A percentile compares a stretch with the other conserved stretches of the same genome.
phyloP scores from a whole-genome alignment of 2,888 invertebrate species.

The Xestobium rufovillosum region DNA sequence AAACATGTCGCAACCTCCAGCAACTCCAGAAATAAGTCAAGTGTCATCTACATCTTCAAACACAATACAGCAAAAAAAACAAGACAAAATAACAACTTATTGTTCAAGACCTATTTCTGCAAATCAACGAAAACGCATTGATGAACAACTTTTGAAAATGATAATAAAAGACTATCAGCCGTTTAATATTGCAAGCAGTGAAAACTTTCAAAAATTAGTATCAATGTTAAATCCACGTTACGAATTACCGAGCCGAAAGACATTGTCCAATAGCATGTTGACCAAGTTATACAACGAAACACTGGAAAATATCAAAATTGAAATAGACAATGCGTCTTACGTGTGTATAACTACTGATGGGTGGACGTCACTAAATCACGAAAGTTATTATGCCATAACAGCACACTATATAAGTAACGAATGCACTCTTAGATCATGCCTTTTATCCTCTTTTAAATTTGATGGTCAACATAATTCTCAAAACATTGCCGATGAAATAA shows the following conservation, averaged over 20 bases:
- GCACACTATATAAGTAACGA: slow-evolving; percentile 1
- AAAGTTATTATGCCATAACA: slow-evolving; percentile 7
- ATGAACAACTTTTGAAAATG: slow-evolving; percentile 7
- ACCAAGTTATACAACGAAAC: slow-evolving; percentile 5
- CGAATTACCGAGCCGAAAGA: slow-evolving; percentile 9
- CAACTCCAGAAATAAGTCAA: too few species aligned
- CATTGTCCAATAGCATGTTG: slow-evolving; percentile 4
- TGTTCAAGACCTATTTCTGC: neutral
- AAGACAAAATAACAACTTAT: slow-evolving; percentile 4
- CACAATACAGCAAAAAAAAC: slow-evolving; percentile 5
- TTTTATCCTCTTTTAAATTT: slow-evolving; percentile 6
- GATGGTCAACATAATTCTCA: slow-evolving; percentile 8
- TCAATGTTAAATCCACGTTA: slow-evolving; percentile 7
- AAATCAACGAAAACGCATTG: slow-evolving; percentile 4
- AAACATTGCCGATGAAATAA: slow-evolving; percentile 9
- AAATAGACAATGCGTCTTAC: neutral
- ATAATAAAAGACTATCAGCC: slow-evolving; percentile 8
- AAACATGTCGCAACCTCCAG: too few species aligned
- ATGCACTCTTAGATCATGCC: neutral
- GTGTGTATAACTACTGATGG: slow-evolving; percentile 11
- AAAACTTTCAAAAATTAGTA: slow-evolving; percentile 5
- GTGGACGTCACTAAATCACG: slow-evolving; percentile 10
- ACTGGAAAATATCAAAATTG: slow-evolving; percentile 1
- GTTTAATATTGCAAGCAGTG: slow-evolving; percentile 4
- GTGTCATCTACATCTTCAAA: too few species aligned